A percentile compares a stretch with the other conserved stretches of the same genome.
phyloP scores from a whole-genome alignment of 2,797 vertebrate genomes.

The Ptychobarbus kaznakovi region DNA sequence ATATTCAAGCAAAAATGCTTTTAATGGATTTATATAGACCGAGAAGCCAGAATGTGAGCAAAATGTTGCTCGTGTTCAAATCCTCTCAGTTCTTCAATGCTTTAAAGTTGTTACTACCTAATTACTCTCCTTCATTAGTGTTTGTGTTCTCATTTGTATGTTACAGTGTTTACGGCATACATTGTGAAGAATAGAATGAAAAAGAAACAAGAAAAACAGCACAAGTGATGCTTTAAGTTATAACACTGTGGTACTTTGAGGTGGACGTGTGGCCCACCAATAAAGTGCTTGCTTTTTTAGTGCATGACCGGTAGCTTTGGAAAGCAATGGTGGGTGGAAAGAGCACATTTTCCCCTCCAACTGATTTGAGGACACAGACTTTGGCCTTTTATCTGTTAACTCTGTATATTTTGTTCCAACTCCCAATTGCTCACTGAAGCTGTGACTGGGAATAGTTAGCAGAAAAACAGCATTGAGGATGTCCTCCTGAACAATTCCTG shows the following conservation, averaged over 20 bases:
- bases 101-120: background rate
- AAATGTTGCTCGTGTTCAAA: constrained; percentile 6
- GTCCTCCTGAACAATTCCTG: constrained; percentile 19
- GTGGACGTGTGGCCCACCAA: background rate
- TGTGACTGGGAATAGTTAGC: background rate
- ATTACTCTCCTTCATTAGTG: background rate
- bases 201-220: background rate
- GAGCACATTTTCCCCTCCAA: background rate
- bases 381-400: background rate
- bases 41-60: background rate
- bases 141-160: background rate
- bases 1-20: constrained; percentile 8
- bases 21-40: constrained; percentile 17
- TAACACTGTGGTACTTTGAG: background rate
- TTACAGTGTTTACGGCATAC: background rate
- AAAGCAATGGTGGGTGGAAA: background rate
- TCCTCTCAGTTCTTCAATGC: background rate
- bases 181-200: background rate
- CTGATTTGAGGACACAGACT: background rate
- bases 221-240: background rate
- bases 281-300: background rate
- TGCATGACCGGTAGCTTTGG: background rate
- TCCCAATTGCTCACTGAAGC: background rate
- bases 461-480: background rate
- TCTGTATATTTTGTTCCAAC: background rate